A percentile compares a stretch with the other conserved stretches of the same genome.
phyloP scores from a whole-genome alignment of 2,888 invertebrate genomes.

The Tachina fera region DNA sequence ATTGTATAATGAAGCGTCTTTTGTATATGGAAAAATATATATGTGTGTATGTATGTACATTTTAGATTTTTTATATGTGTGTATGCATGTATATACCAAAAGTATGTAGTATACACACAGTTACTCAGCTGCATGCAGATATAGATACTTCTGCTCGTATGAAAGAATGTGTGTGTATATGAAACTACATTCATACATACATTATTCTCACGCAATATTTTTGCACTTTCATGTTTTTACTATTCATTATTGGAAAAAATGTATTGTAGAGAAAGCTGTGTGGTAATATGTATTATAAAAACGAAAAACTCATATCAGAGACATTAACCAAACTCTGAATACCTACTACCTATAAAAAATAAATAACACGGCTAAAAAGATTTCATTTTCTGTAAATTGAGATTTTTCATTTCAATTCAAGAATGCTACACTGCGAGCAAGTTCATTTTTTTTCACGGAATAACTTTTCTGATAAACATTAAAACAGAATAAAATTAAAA shows the following conservation, averaged over 20 bases:
- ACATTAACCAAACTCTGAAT: conserved; percentile 55
- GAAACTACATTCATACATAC: conserved; percentile 20
- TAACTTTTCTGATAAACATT: conserved; percentile 30
- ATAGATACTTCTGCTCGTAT: neutral
- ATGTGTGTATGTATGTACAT: conserved; percentile 3
- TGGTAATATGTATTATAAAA: conserved; percentile 49
- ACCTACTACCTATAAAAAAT: conserved; percentile 14
- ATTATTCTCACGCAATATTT: conserved; percentile 70
- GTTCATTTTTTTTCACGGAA: conserved; percentile 62
- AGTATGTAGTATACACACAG: too few relatives aligned
- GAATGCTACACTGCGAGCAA: conserved; percentile 70
- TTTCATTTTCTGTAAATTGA: conserved; percentile 72
- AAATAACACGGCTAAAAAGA: conserved; percentile 60
- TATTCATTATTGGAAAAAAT: conserved; percentile 67
- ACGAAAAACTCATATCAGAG: conserved; percentile 66
- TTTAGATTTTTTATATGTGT: neutral
- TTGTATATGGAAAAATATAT: conserved; percentile 38
- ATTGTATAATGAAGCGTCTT: conserved; percentile 58
- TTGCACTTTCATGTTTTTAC: conserved; percentile 70
- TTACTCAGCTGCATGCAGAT: neutral
- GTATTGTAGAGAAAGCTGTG: conserved; percentile 67
- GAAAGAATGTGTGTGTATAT: neutral
- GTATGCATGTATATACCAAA: neutral
- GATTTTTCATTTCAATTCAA: conserved; percentile 74
- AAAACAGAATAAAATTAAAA: conserved; percentile 8